Evolutionary conservation across 2,113 vertebrate genomes (phyloP).

Genomic region (Callipepla californica): DNA sequence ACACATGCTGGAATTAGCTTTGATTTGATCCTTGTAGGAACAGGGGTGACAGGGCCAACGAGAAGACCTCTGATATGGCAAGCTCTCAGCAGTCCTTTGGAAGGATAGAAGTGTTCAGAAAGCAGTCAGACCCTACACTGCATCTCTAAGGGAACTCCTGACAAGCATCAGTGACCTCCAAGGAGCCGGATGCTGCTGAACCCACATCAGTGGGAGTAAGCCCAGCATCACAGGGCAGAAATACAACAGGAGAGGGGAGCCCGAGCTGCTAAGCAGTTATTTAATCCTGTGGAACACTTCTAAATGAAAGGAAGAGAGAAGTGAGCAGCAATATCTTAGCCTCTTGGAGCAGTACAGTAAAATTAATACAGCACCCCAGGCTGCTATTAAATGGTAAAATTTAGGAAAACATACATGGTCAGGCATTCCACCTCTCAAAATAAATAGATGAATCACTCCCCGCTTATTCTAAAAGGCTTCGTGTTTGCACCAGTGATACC

Average conservation of each 20-base stretch:
- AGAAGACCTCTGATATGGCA: background rate
- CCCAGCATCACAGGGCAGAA: background rate
- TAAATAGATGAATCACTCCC: constrained; percentile 24
- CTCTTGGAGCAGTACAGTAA: constrained; percentile 31
- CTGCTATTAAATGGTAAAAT: constrained; percentile 41
- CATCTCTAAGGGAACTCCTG: background rate
- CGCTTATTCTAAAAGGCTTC: background rate
- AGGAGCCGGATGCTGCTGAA: background rate
- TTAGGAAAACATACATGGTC: constrained; percentile 36
- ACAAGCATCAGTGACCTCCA: background rate
- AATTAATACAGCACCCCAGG: constrained; percentile 42
- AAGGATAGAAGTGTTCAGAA: background rate
- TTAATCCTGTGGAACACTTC: background rate
- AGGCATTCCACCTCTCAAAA: constrained; percentile 36
- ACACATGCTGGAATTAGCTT: background rate
- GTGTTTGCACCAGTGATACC: background rate
- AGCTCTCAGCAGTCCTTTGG: background rate
- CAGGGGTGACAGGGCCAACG: background rate
- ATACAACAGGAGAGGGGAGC: background rate
- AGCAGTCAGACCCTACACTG: background rate
- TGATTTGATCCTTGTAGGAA: background rate
- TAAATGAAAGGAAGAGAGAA: constrained; percentile 6
- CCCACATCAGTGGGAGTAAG: background rate
- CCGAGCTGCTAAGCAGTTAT: background rate
- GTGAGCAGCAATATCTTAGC: background rate